Evolutionary conservation across 2,797 vertebrate genomes (phyloP).

Genomic region (Acanthopagrus latus): DNA sequence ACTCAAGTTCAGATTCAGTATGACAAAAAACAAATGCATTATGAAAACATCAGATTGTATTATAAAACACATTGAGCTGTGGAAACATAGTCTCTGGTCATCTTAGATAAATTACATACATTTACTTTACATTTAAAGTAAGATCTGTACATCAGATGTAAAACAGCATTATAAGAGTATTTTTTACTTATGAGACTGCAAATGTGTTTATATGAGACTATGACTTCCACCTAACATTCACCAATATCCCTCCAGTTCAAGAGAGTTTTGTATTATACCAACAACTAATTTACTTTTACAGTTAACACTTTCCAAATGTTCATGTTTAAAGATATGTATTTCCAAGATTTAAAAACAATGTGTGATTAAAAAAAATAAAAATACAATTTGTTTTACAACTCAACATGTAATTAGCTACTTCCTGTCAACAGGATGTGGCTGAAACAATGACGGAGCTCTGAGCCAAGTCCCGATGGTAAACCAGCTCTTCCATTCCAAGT

Average conservation of each 20-base stretch:
- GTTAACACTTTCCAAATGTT: too few relatives aligned
- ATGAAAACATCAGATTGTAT: constrained; percentile 21
- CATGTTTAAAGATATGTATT: too few relatives aligned
- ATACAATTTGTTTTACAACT: neutral
- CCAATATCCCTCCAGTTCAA: neutral
- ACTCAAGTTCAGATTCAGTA: neutral
- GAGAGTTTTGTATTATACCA: neutral
- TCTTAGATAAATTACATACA: neutral
- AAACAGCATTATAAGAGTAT: neutral
- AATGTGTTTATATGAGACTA: neutral
- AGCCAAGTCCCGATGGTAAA: constrained; percentile 16
- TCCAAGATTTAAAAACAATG: too few relatives aligned
- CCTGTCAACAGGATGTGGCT: constrained; percentile 45
- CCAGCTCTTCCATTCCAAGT: neutral
- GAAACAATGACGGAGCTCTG: constrained; percentile 32
- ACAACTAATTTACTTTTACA: neutral
- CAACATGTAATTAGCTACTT: neutral
- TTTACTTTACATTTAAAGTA: neutral
- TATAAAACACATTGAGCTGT: constrained; percentile 7
- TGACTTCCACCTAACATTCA: neutral
- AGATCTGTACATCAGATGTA: neutral
- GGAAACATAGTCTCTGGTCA: constrained; percentile 4
- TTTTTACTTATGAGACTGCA: neutral
- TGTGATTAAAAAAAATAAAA: neutral
- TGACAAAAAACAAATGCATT: constrained; percentile 4